phyloP scores from a whole-genome alignment of 2,888 invertebrate species.

The Pycnomerus fuliginosus region DNA sequence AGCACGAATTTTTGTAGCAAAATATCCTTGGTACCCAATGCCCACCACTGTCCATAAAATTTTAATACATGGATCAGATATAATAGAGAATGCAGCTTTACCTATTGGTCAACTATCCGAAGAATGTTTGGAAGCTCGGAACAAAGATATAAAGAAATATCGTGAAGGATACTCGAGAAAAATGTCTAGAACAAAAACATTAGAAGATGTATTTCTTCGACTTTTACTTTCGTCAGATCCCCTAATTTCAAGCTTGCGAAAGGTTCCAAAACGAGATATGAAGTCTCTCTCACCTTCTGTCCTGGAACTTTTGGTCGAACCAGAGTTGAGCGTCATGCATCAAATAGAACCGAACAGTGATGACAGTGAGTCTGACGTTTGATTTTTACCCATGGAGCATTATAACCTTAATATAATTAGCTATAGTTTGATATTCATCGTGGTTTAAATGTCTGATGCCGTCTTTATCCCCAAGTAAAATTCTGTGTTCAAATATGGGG shows the following conservation, averaged over 20 bases:
- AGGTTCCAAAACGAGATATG: too few relatives aligned
- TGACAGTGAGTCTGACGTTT: too few relatives aligned
- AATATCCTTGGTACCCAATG: constrained; percentile 37
- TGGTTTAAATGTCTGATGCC: too few relatives aligned
- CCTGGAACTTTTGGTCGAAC: too few relatives aligned
- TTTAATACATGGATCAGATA: constrained; percentile 34
- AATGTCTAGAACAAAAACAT: neutral
- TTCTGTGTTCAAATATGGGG: too few relatives aligned
- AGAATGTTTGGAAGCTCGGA: constrained; percentile 33
- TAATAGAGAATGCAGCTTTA: constrained; percentile 34
- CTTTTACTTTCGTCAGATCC: neutral
- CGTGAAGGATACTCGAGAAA: neutral
- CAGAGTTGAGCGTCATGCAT: too few relatives aligned
- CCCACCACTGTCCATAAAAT: constrained; percentile 40
- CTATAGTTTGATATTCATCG: too few relatives aligned
- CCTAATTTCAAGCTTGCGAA: neutral
- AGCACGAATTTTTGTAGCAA: constrained; percentile 23
- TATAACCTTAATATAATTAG: too few relatives aligned
- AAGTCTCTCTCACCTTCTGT: too few relatives aligned
- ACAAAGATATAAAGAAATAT: constrained; percentile 30
- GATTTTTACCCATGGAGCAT: too few relatives aligned
- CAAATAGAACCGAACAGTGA: too few relatives aligned
- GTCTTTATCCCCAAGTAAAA: too few relatives aligned
- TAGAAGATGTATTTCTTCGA: neutral
- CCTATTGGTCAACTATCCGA: constrained; percentile 29